Percentiles rank a stretch among this genome's conserved stretches.
Evolutionary conservation across 2,888 invertebrate genomes (phyloP).

Genomic region (Anarsia innoxiella): DNA sequence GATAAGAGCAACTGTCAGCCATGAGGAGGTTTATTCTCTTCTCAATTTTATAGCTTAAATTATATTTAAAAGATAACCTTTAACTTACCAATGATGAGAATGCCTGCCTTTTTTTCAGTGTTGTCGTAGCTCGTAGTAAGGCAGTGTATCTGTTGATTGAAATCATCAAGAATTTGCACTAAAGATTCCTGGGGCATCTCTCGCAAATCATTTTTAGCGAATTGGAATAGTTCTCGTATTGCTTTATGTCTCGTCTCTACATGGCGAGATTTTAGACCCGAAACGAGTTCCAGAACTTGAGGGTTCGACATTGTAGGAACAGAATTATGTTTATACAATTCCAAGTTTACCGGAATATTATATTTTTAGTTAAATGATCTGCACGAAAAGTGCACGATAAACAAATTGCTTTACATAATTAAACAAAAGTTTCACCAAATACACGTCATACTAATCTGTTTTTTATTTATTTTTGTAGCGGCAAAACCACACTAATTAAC

Average conservation of each 20-base stretch:
- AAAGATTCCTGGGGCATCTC: constrained; percentile 92
- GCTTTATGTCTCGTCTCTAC: constrained; percentile 89
- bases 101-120: constrained; percentile 96
- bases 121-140: constrained; percentile 94
- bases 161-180: constrained; percentile 91
- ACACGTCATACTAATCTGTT: no score
- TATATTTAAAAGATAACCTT: constrained; percentile 10
- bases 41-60: not conserved
- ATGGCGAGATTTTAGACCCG: constrained; percentile 90
- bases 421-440: no score
- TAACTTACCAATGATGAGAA: constrained; percentile 87
- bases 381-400: not conserved
- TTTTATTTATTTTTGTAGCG: no score
- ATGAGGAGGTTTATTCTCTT: not conserved
- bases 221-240: constrained; percentile 90
- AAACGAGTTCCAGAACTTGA: constrained; percentile 84
- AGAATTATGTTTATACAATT: no score
- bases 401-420: no score
- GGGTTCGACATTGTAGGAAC: constrained; percentile 31
- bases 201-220: constrained; percentile 90
- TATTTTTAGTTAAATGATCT: no score
- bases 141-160: constrained; percentile 95
- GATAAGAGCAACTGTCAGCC: no score
- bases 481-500: no score
- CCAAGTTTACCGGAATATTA: no score